Percentiles rank a stretch among this genome's conserved stretches.
These are phyloP conservation scores for Callocephalon fimbriatum DNA, from an alignment of 2,113 vertebrate genomes.

Conservation along the genomic window DNA sequence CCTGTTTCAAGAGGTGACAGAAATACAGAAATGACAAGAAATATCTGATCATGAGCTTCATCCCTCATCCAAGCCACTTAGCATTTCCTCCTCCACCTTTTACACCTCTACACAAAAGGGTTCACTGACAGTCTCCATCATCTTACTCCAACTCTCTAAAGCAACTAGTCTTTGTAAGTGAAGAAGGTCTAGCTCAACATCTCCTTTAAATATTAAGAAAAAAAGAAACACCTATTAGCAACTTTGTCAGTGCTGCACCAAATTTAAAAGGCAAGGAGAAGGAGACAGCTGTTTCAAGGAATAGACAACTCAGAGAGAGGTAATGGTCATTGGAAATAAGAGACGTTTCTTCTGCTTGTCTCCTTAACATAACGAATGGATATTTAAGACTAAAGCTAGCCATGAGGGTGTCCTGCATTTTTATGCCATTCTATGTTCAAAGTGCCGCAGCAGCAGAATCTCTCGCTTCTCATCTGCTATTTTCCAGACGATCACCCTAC, in stretches of 20 bases:
- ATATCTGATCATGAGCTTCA: not conserved
- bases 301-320: not conserved
- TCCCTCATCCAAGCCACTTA: not conserved
- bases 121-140: not conserved
- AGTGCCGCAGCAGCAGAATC: not conserved
- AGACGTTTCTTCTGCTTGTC: not conserved
- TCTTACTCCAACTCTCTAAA: not conserved
- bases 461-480: not conserved
- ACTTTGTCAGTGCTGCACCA: not conserved
- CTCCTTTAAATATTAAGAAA: not conserved
- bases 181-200: not conserved
- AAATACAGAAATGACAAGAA: not conserved
- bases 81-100: not conserved
- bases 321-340: not conserved
- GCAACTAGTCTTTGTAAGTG: not conserved
- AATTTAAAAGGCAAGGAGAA: not conserved
- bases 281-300: not conserved
- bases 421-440: not conserved
- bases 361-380: not conserved
- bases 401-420: not conserved
- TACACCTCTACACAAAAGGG: accelerated
- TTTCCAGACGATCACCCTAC: not conserved
- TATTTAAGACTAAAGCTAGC: not conserved
- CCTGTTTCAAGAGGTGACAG: not conserved
- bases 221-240: not conserved